Conservation (phyloP, 2,113 vertebrate genomes). For the Lamprotornis superbus region DNA sequence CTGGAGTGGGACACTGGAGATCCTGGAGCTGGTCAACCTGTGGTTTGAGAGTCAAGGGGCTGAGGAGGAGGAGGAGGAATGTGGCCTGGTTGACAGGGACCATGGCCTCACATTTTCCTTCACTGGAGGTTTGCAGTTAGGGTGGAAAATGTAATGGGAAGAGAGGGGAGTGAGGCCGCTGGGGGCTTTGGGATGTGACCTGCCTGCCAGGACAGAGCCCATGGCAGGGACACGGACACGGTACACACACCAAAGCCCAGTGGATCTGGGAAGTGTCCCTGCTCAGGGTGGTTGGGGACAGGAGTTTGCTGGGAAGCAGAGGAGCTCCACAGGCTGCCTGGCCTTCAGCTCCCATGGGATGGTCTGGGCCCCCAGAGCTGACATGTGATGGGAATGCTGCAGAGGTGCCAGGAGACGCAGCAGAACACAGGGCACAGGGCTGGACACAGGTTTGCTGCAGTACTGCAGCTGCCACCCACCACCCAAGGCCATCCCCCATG, state of each 20-base stretch:
- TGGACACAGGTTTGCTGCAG: not conserved
- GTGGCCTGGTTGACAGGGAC: not conserved
- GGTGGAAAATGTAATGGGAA: not conserved
- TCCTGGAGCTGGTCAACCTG: not conserved
- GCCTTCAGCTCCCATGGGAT: not conserved
- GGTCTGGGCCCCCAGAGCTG: not conserved
- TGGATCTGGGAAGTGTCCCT: not conserved
- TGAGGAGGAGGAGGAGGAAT: not conserved
- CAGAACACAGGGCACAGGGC: not conserved
- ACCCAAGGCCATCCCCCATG: fast-evolving
- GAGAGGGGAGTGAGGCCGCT: not conserved
- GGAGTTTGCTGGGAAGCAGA: not conserved
- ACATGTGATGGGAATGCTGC: not conserved
- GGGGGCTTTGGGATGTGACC: fast-evolving
- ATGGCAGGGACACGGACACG: fast-evolving
- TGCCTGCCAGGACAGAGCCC: not conserved
- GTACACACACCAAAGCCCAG: not conserved
- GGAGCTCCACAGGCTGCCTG: not conserved
- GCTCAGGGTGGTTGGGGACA: not conserved
- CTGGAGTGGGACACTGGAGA: too few relatives aligned
- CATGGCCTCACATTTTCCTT: constrained; percentile 22
- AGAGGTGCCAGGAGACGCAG: not conserved
- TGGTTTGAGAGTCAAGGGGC: not conserved
- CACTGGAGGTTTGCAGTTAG: not conserved
- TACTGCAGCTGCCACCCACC: not conserved